Percentiles rank a stretch among this genome's conserved stretches.
Evolutionary conservation across 2,888 invertebrate genomes (phyloP).

Genomic region (Nematopogon swammerdamellus): DNA sequence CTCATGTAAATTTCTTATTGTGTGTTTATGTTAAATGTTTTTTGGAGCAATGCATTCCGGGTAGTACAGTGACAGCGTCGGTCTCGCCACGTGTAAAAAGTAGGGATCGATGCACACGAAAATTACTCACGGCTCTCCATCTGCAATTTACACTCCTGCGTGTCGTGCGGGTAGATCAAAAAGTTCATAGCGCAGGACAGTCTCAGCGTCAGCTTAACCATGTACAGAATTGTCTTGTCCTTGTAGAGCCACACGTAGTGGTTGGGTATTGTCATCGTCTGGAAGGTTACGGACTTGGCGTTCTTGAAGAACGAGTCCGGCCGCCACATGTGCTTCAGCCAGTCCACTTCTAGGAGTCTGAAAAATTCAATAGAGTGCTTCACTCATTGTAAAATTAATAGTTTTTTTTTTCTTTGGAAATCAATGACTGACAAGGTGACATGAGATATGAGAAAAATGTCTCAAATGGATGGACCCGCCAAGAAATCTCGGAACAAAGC

Average conservation of each 20-base stretch:
- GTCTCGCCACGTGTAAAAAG: no score
- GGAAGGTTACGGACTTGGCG: slow-evolving; percentile 89
- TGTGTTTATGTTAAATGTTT: no score
- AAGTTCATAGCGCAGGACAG: slow-evolving; percentile 94
- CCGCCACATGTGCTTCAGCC: slow-evolving; percentile 91
- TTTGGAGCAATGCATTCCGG: no score
- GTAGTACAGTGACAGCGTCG: no score
- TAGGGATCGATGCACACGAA: no score
- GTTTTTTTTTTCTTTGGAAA: no score
- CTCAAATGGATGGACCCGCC: no score
- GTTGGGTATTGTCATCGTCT: slow-evolving; percentile 93
- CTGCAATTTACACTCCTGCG: slow-evolving; percentile 90
- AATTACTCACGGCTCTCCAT: slow-evolving; percentile 94
- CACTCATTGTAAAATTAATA: no score
- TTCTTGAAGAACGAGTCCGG: slow-evolving; percentile 94
- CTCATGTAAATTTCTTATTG: no score
- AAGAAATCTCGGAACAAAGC: no score
- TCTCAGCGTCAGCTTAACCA: slow-evolving; percentile 86
- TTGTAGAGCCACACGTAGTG: slow-evolving; percentile 91
- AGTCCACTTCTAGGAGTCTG: slow-evolving; percentile 81
- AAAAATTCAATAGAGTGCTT: slow-evolving; percentile 1
- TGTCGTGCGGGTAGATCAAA: slow-evolving; percentile 91
- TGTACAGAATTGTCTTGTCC: slow-evolving; percentile 81
- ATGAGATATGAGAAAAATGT: no score
- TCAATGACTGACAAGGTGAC: no score